Base-by-base conservation (phyloP, 2,888 invertebrate genomes). In the Ophioninae sp. region DNA sequence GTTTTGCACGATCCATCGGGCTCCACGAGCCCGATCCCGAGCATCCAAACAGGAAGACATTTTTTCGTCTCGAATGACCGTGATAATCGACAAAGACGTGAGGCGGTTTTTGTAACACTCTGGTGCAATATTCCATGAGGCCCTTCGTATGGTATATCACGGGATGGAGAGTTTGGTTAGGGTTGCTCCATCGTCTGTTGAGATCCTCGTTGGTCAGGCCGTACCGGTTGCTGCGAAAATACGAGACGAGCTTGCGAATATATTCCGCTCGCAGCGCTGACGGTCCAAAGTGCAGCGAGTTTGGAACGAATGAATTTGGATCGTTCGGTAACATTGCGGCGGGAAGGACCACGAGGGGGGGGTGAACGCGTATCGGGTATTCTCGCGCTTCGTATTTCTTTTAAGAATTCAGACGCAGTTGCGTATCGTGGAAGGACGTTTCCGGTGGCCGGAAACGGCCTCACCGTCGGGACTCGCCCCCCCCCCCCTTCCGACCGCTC, bases 11-110 rank as follows among this genome's bases (percentile, higher is more conserved):
- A 91, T 96, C 96, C 89, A 93, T 94, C 88, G 94, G 94, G 92
- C 94, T 95, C 96, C 96, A 96, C 88, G 95, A 96, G 91, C 95
- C 95, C 68, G 94, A 94, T 87, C 94, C 94, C 73, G 95, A 96
- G 93, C 97, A 97, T 22, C 97, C 97, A 92, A 97, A 97, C 89
- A 97, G 94, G 93, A 97, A 97, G 86, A 97, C 96, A 91, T 97
- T 97, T 94, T 97, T 97, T 92, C 96, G 95, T 79, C 97, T 94
- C 85, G 97, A 97, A 93, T 97, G 97, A 0, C 97, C 97, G 92
- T 97, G 97, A 90, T 96, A 96, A 93, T 97, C 97, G 91, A 96
- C 95, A 93, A 95, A 96, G 68, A 96, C 94, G 87, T 94, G 93
- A 30, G 95, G 95, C 10, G 94, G 94, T 81, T 94, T 94, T 89